Percentiles rank a stretch among this genome's conserved stretches.
Evolutionary conservation across 1,140 invertebrate genomes (phyloP).

Genomic region (Orussus abietinus): DNA sequence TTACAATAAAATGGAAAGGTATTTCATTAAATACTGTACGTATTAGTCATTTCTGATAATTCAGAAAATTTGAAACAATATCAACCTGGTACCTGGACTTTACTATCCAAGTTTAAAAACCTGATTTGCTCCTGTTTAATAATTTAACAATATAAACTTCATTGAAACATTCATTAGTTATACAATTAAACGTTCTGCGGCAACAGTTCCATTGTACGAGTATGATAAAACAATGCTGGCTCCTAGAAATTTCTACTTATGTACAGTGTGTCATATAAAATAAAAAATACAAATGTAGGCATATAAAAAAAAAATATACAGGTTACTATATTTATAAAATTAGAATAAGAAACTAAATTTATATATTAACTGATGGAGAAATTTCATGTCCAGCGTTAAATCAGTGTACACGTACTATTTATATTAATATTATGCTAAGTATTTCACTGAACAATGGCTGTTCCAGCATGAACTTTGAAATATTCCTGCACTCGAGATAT

Average conservation of each 20-base stretch:
- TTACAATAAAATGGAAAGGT: too few relatives aligned
- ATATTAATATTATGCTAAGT: too few relatives aligned
- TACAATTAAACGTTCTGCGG: background rate
- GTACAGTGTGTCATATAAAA: background rate
- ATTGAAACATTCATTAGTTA: slow-evolving; percentile 18
- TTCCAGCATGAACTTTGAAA: too few relatives aligned
- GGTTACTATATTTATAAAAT: slow-evolving; percentile 13
- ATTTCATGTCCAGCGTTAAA: background rate
- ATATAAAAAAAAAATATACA: slow-evolving; percentile 12
- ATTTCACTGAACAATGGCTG: too few relatives aligned
- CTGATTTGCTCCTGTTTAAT: slow-evolving; percentile 17
- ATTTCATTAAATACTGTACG: slow-evolving; percentile 10
- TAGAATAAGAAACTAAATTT: background rate
- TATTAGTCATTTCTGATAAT: slow-evolving; percentile 4
- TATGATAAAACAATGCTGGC: slow-evolving; percentile 26
- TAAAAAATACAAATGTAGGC: background rate
- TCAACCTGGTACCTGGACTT: background rate
- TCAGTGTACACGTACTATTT: background rate
- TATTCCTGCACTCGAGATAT: slow-evolving; percentile 14
- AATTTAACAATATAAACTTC: slow-evolving; percentile 21
- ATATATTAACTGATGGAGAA: background rate
- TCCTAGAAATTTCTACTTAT: slow-evolving; percentile 10
- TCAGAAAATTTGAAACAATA: background rate
- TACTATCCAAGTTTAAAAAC: background rate
- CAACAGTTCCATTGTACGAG: slow-evolving; percentile 12